These are phyloP conservation scores for Arothron firmamentum DNA, from an alignment of 2,113 vertebrate species.

Conservation along the genomic window DNA sequence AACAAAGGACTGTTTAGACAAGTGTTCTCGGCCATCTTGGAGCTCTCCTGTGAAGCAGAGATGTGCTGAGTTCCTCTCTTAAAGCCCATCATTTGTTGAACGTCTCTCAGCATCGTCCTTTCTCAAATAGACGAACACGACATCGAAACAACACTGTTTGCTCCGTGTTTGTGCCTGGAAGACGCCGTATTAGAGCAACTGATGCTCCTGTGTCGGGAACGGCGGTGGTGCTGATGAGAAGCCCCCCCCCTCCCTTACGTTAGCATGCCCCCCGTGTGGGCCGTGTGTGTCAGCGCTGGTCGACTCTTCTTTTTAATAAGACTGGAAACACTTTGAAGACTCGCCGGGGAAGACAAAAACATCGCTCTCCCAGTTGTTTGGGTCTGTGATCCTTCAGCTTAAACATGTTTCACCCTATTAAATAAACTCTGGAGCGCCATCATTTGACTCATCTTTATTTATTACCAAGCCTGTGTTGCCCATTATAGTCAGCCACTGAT, in stretches of 20 bases:
- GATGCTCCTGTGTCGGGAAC: conserved; percentile 1
- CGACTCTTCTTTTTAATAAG: conserved; percentile 56
- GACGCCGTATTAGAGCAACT: conserved; percentile 51
- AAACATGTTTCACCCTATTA: conserved; percentile 31
- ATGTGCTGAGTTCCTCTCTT: no score
- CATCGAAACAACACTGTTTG: conserved; percentile 53
- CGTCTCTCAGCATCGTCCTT: no score
- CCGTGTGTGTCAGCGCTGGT: conserved; percentile 51
- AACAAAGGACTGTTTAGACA: no score
- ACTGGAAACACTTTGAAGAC: conserved; percentile 57
- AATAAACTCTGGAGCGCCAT: conserved; percentile 1
- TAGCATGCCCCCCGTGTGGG: conserved; percentile 60
- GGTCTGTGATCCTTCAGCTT: conserved; percentile 37
- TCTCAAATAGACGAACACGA: no score
- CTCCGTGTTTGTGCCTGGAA: conserved; percentile 56
- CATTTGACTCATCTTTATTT: conserved; percentile 17
- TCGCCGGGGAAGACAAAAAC: conserved; percentile 39
- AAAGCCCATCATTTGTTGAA: no score
- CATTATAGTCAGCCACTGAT: conserved; percentile 21
- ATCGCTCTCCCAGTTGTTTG: conserved; percentile 29
- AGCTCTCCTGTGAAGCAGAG: no score
- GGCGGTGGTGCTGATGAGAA: conserved; percentile 57
- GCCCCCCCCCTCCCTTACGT: no score
- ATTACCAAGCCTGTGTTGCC: conserved; percentile 14
- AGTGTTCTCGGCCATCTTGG: no score